Evolutionary conservation across 2,113 vertebrate species (phyloP), one percentile per base, ranked within the genome.

Genomic region (Nannobrachium achirus): DNA sequence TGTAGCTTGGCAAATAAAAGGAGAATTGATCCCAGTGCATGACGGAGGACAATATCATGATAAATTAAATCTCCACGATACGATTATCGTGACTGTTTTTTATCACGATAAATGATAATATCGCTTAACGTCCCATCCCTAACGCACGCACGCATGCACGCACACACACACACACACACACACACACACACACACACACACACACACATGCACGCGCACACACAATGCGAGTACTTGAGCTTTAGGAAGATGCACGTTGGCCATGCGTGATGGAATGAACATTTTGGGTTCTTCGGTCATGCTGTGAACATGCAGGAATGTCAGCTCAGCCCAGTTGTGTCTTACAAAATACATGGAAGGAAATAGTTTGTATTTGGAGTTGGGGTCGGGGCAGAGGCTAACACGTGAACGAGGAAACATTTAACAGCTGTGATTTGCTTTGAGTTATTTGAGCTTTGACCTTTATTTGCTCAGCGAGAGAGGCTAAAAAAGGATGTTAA

Each of bases 221-320:
- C 5, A 10, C 59, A 14, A 7, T 64, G 44, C 16, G 61, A 46
- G 66, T 10, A 39, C 44, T 18, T 53, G 18, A 33, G 25, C 25
- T 33, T 0, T 3, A 33, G n/a, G 40, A 15, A 42, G 16, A 59
- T 16, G 40, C 15, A 6, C 4, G 9, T 40, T 42, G 10, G 5
- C 46, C 5, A 15, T 69, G 19, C 6, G 8, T 69, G 18, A 46
- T n/a, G 9, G 18, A 20, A 11, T 68, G 19, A 45, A 13, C 25
- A 33, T 20, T 8, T 60, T 46, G 58, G 18, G 14, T 63, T 60
- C 33, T 6, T 10, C 4, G 4, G 66, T 79, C 69, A 71, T 56
- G 66, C 64, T 52, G 8, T 46, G 49, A 66, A 9, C 69, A 44
- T 46, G 45, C 58, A 71, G 82, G 76, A 84, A 81, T 82, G 73